These are phyloP conservation scores for Lepisosteus osseus DNA, from an alignment of 2,113 vertebrate species.

Conservation along the genomic window DNA sequence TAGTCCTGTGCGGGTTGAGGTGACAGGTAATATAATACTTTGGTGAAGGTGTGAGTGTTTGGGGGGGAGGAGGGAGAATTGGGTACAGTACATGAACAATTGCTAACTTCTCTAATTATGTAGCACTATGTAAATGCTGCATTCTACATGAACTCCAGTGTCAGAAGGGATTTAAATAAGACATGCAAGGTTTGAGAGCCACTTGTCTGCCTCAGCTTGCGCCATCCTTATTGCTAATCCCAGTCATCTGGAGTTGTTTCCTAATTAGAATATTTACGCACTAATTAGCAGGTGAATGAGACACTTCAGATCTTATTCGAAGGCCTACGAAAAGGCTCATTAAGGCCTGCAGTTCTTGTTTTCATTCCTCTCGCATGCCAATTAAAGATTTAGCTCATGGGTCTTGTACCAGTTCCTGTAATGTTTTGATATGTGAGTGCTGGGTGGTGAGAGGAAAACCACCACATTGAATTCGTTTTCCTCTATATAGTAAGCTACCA, in stretches of 20 bases:
- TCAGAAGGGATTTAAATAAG: constrained; percentile 58
- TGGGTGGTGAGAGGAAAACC: neutral
- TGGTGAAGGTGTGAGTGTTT: constrained; percentile 37
- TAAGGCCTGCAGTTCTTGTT: constrained; percentile 53
- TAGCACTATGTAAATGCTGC: constrained; percentile 58
- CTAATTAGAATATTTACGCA: constrained; percentile 84
- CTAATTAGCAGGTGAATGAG: constrained; percentile 77
- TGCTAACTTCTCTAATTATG: constrained; percentile 64
- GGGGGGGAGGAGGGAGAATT: constrained; percentile 4
- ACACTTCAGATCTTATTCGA: constrained; percentile 58
- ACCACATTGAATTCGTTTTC: too few species aligned
- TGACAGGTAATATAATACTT: constrained; percentile 49
- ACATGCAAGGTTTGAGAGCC: constrained; percentile 48
- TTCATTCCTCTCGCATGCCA: constrained; percentile 61
- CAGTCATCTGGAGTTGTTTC: constrained; percentile 59
- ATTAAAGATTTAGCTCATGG: constrained; percentile 49
- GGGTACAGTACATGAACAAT: constrained; percentile 37
- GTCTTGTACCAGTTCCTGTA: constrained; percentile 1
- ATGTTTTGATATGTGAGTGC: neutral
- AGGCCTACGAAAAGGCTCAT: constrained; percentile 60
- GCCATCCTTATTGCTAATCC: constrained; percentile 59
- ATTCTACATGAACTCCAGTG: constrained; percentile 60
- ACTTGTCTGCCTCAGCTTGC: constrained; percentile 43
- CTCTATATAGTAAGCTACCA: too few species aligned
- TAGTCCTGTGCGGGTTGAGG: constrained; percentile 18